Evolutionary conservation across 1,140 invertebrate species (phyloP).

Genomic region (Andrena cerasifolii): DNA sequence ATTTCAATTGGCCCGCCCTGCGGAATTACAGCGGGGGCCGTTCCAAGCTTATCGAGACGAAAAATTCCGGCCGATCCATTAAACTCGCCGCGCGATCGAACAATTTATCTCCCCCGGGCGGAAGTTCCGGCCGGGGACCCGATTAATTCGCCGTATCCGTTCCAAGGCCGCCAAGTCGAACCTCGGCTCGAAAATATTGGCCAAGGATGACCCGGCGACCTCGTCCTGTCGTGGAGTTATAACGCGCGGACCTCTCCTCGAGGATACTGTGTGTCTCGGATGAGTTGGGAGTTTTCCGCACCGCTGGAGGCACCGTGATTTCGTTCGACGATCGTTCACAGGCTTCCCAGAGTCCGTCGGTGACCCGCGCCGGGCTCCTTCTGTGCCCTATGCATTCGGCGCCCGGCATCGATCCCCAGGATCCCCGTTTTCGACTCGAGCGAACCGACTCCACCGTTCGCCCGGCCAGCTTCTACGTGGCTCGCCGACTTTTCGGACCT

Average conservation of each 20-base stretch:
- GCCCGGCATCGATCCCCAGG: slow-evolving; percentile 15
- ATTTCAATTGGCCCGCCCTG: slow-evolving; percentile 36
- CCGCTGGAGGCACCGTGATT: slow-evolving; percentile 26
- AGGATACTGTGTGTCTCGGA: background rate
- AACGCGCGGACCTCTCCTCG: background rate
- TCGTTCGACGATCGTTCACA: slow-evolving; percentile 32
- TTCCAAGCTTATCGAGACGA: slow-evolving; percentile 38
- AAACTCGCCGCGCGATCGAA: slow-evolving; percentile 40
- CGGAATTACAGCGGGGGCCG: slow-evolving; percentile 28
- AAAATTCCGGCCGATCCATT: slow-evolving; percentile 44
- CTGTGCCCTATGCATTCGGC: slow-evolving; percentile 17
- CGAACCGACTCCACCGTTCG: background rate
- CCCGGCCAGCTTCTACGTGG: background rate
- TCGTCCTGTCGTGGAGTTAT: background rate
- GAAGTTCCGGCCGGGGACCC: background rate
- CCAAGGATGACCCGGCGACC: background rate
- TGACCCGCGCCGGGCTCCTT: background rate
- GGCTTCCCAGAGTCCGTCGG: background rate
- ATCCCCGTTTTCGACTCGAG: slow-evolving; percentile 12
- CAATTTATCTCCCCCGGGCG: slow-evolving; percentile 13
- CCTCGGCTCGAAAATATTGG: slow-evolving; percentile 15
- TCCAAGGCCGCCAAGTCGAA: background rate
- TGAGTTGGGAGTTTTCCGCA: slow-evolving; percentile 26
- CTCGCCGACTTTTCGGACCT: background rate
- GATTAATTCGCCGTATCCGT: slow-evolving; percentile 29